Evolutionary conservation across 92 coral and sea anemone genomes (phyloP), one percentile per base, ranked within the genome.

Genomic region (Porites divaricata): DNA sequence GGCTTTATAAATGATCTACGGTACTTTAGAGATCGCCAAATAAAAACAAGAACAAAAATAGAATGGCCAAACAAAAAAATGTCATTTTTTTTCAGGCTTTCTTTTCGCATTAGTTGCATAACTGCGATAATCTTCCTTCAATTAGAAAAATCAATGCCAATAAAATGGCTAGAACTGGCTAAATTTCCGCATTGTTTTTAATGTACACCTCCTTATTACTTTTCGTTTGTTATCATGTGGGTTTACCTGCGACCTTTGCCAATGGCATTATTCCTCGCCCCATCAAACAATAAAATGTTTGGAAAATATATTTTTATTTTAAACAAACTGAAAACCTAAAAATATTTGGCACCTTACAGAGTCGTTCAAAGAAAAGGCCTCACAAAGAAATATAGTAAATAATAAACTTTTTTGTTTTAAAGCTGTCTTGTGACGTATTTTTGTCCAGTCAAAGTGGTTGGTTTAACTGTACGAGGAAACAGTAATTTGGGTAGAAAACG

Each of bases 391-490:
- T 48, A 21, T 41, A 12, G 59, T 15, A 35, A 76, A 16, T 58
- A 57, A 49, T 49, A 11, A 3, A 9, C 12, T 74, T 54, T 53
- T 54, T 23, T 56, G 22, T 52, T 70, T 17, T 35, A 70, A 25
- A 56, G 45, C 45, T 35, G 45, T 35, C 45, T 35, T 4, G 49
- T 1, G 22, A 35, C 16, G 23, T 58, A 51, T 16, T 72, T 64
- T 54, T 51, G 83, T 77, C 81, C 81, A 45, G 71, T 77, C 53
- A 63, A 77, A 19, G 69, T 63, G 63, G 21, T 20, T 58, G 81
- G 45, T 71, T 50, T 9, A 17, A 56, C 69, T 5, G 7, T 2
- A 51, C 8, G 51, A 62, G 51, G 25, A 14, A 13, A 50, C 15
- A 9, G 48, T 53, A 15, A 7, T 23, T 49, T 22, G 61, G 2